phyloP scores from a whole-genome alignment of 1,140 invertebrate species.

The Brachionus asplanchnoidis region DNA sequence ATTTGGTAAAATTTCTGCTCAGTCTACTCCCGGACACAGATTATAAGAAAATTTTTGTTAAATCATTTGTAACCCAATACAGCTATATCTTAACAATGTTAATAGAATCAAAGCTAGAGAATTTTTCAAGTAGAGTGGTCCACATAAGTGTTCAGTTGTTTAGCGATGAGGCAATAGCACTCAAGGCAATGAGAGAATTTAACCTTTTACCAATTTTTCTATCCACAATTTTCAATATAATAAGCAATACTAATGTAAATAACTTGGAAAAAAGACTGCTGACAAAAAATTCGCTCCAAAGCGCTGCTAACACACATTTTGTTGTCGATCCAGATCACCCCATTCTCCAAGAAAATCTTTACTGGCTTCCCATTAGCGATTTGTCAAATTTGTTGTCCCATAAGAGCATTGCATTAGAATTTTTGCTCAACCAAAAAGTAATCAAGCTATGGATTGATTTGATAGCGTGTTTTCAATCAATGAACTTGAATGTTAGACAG shows the following conservation, averaged over 20 bases:
- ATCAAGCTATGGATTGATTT: slow-evolving; percentile 91
- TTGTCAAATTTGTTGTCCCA: slow-evolving; percentile 94
- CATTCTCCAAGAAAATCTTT: slow-evolving; percentile 94
- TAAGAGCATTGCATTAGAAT: slow-evolving; percentile 77
- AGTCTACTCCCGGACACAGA: slow-evolving; percentile 89
- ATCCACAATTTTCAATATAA: slow-evolving; percentile 84
- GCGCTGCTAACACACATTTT: neutral
- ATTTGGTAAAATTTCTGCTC: slow-evolving; percentile 86
- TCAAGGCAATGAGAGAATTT: slow-evolving; percentile 80
- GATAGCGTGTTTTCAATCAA: slow-evolving; percentile 86
- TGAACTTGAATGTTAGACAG: slow-evolving; percentile 89
- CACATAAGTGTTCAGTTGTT: slow-evolving; percentile 93
- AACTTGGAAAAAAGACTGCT: slow-evolving; percentile 57
- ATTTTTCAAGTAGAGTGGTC: slow-evolving; percentile 89
- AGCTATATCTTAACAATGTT: slow-evolving; percentile 84
- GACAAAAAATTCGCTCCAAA: neutral
- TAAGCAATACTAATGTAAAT: slow-evolving; percentile 63
- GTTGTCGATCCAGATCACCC: slow-evolving; percentile 70
- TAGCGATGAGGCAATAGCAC: slow-evolving; percentile 81
- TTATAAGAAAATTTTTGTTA: slow-evolving; percentile 86
- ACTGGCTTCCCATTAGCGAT: slow-evolving; percentile 93
- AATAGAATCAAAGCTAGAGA: slow-evolving; percentile 75
- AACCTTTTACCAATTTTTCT: slow-evolving; percentile 89
- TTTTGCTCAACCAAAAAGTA: slow-evolving; percentile 76
- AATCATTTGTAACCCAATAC: slow-evolving; percentile 90